Base-by-base conservation (phyloP, 2,888 invertebrate genomes). In the Venusia cambrica region DNA sequence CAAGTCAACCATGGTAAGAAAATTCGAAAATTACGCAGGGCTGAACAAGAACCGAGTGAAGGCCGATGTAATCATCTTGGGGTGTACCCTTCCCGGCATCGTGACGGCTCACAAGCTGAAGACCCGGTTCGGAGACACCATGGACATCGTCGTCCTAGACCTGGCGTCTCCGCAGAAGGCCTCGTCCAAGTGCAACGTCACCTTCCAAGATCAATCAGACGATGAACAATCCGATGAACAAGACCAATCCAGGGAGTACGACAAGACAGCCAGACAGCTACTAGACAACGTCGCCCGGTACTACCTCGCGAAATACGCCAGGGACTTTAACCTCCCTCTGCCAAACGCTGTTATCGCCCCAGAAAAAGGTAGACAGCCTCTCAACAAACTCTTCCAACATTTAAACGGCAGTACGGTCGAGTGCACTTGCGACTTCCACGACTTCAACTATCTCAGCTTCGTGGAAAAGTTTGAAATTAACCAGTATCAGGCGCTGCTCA, bases 41-140 rank as follows among this genome's bases (percentile, higher is more conserved):
- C n/a, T n/a, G n/a, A n/a, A 39, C 5, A 25, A 57, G 31, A 57
- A 53, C 5, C 57, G 62, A 29, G 58, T 84, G 6, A 67, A 64
- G 42, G 84, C 79, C 4, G 87, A 87, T 38, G 72, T 87, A 3
- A 84, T 87, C 13, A 70, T 87, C 17, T 47, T 87, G 44, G 87
- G 87, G 62, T 79, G 81, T 48, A 81, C 69, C 24, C 65, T 87
- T 1, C 78, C 85, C 2, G 87, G 85, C 1, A 76, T 84, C 11
- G 79, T 87, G 4, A 67, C 77, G 0, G 87, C 87, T 0, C 76
- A 87, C 59, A 80, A 85, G 41, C 57, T 87, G 5, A 79, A 73
- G 59, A 73, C 65, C 37, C 75, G 61, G 30, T 84, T 87, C 34
- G 87, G 87, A 1, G 52, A 76, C 42, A 60, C 73, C 15, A 73